Evolutionary conservation across 2,888 invertebrate species (phyloP), one percentile per base, ranked within the genome.

Genomic region (Mycogona germanica): DNA sequence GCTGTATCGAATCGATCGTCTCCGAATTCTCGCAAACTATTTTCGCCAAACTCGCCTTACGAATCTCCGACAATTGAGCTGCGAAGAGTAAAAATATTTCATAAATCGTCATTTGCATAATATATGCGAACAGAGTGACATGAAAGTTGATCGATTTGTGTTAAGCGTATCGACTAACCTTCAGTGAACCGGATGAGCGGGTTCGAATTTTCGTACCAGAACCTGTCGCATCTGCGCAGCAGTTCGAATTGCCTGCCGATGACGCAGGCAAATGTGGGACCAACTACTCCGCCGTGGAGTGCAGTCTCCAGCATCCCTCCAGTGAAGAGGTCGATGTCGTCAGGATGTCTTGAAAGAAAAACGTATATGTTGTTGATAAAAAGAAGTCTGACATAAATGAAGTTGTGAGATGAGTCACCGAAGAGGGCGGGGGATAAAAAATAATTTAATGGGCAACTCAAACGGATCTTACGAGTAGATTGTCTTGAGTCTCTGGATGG

Each of bases 261-360:
- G 63, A 97, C 85, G 85, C 78, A 79, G 14, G 91, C 92, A 66
- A 96, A 85, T 0, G 95, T 95, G 0, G 95, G 95, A 3, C 96
- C 96, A 0, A 96, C 86, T 0, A 91, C 72, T 5, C 89, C 93
- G 5, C 95, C 95, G 64, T 87, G 87, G 5, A 91, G 65, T 0
- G 76, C 69, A 2, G 84, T 75, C 68, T 79, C 78, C 62, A 89
- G 86, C 82, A 96, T 83, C 2, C 92, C 87, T 23, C 95, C 96
- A 0, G 93, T 88, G 78, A 96, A 97, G 2, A 96, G 75, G 70
- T 97, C 91, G 54, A 97, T 89, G 68, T 97, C 96, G 64, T 96
- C 93, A 0, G 95, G 93, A 2, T 85, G 83, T 0, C 84, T 78
- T 68, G 88, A 89, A 26, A 19, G 28, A 37, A 5, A 42, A 40